Conservation (phyloP, 2,888 invertebrate genomes). For the Alentia gelatinosa region DNA sequence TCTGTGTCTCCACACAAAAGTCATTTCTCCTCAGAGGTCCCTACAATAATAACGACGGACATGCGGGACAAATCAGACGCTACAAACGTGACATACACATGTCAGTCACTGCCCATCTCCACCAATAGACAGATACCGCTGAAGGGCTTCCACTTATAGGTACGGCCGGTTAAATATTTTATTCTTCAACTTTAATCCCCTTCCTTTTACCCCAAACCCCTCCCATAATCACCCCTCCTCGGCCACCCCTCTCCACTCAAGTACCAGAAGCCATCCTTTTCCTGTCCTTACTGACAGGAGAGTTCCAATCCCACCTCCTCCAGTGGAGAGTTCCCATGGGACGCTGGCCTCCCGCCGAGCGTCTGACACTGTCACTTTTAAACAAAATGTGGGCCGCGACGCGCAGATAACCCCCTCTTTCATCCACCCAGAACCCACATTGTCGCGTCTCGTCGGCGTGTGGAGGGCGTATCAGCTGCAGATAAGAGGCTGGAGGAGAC, state of each 20-base stretch:
- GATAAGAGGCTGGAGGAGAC: neutral
- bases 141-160: neutral
- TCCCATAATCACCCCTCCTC: no score
- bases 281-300: slow-evolving; percentile 26
- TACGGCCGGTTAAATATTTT: neutral
- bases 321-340: slow-evolving; percentile 35
- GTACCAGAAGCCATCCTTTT: neutral
- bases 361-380: slow-evolving; percentile 12
- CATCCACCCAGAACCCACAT: neutral
- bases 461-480: neutral
- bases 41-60: neutral
- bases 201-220: neutral
- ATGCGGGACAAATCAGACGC: neutral
- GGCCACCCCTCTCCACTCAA: neutral
- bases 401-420: neutral
- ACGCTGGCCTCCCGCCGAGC: slow-evolving; percentile 5
- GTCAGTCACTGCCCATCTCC: neutral
- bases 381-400: neutral
- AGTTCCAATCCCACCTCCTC: slow-evolving; percentile 28
- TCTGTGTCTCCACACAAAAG: neutral
- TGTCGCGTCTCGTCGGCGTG: neutral
- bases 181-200: neutral
- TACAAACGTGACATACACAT: neutral
- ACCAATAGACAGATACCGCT: neutral
- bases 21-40: neutral